Conservation (phyloP, 1,140 invertebrate genomes). For the Cydia strobilella region DNA sequence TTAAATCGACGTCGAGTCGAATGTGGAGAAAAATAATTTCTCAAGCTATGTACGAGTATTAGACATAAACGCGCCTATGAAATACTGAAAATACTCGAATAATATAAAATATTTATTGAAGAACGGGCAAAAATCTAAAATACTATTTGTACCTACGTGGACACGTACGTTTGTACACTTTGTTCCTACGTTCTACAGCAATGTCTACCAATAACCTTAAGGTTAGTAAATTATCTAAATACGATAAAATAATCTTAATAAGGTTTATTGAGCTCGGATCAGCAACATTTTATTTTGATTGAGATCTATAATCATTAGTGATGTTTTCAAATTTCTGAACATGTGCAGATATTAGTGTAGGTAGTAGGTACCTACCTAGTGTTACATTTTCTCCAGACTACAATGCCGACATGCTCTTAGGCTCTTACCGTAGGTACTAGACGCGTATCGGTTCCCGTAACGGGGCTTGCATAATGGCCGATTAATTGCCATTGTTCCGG, state of each 20-base stretch:
- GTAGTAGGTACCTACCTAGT: neutral
- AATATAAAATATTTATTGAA: neutral
- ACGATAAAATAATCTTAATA: too few species aligned
- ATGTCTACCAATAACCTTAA: too few species aligned
- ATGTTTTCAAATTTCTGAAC: neutral
- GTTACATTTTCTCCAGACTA: slow-evolving; percentile 6
- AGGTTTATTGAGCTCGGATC: too few species aligned
- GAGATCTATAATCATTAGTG: too few species aligned
- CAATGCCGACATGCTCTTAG: neutral
- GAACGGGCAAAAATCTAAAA: too few species aligned
- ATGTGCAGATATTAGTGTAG: too few species aligned
- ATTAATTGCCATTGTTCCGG: slow-evolving; percentile 17
- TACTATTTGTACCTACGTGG: too few species aligned
- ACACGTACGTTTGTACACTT: too few species aligned
- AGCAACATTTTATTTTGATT: neutral
- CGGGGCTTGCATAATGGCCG: slow-evolving; percentile 14
- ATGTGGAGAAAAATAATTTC: neutral
- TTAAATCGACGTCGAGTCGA: neutral
- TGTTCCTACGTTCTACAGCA: too few species aligned
- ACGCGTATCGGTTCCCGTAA: slow-evolving; percentile 14
- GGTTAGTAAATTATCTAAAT: too few species aligned
- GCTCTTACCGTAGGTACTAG: neutral
- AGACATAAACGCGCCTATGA: slow-evolving; percentile 4
- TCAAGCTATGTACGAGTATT: neutral
- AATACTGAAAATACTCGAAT: too few species aligned